phyloP scores from a whole-genome alignment of 2,888 invertebrate species.

The Papilio demoleus region DNA sequence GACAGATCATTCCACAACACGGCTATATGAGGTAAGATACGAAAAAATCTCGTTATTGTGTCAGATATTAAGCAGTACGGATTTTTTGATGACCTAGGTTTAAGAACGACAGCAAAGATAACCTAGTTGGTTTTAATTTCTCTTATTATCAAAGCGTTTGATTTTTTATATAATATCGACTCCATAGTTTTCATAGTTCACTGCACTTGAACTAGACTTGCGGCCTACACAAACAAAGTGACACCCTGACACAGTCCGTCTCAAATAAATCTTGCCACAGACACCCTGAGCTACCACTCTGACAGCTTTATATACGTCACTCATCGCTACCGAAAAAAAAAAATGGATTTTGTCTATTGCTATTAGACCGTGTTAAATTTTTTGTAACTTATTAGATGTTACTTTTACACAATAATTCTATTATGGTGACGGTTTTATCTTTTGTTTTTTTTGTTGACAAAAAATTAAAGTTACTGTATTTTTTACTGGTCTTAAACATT shows the following conservation, averaged over 20 bases:
- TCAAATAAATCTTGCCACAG: conserved; percentile 32
- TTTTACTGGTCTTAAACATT: neutral
- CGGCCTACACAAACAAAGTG: conserved; percentile 46
- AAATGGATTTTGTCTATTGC: conserved; percentile 23
- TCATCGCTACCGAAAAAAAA: conserved; percentile 31
- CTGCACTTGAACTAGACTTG: conserved; percentile 42
- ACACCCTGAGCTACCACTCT: conserved; percentile 20
- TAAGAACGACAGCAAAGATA: no score
- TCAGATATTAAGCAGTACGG: no score
- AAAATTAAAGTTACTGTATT: neutral
- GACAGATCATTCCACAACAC: no score
- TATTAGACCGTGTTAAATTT: neutral
- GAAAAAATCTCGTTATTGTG: no score
- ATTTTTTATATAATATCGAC: neutral
- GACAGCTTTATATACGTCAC: conserved; percentile 33
- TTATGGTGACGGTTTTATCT: neutral
- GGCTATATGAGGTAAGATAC: no score
- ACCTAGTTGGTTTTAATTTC: no score
- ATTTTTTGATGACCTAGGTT: no score
- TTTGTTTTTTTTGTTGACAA: neutral
- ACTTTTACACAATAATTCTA: neutral
- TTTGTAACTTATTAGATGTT: neutral
- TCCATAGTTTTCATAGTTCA: neutral
- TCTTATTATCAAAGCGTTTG: neutral
- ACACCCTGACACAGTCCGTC: conserved; percentile 44